These are phyloP conservation scores for Nineta flava DNA, from an alignment of 2,888 invertebrate species.

Conservation along the genomic window DNA sequence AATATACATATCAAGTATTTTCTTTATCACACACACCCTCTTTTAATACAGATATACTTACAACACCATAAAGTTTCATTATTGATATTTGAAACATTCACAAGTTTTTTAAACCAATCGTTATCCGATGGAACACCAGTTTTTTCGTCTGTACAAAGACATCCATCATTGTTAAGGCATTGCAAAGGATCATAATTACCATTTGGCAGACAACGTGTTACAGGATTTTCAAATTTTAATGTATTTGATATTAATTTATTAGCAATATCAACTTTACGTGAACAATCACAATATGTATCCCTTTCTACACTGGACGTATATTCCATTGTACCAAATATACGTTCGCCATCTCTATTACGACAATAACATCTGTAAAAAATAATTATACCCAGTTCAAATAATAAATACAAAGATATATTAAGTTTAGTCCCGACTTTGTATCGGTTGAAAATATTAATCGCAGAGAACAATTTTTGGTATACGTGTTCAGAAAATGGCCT, in stretches of 20 bases:
- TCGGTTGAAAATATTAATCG: no score
- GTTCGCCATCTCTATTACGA: constrained; percentile 38
- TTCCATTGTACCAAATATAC: constrained; percentile 49
- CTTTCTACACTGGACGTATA: constrained; percentile 13
- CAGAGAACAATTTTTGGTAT: no score
- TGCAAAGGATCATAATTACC: constrained; percentile 54
- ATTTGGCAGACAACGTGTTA: constrained; percentile 43
- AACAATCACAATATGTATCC: constrained; percentile 34
- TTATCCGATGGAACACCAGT: constrained; percentile 32
- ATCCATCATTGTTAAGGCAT: constrained; percentile 36
- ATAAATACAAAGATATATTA: no score
- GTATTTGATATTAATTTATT: constrained; percentile 22
- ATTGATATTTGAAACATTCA: constrained; percentile 21
- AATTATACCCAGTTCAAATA: background rate
- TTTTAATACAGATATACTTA: constrained; percentile 22
- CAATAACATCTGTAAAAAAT: constrained; percentile 41
- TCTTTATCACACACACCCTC: no score
- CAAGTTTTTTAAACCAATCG: constrained; percentile 12
- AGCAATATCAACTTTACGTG: constrained; percentile 35
- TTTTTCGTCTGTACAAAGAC: constrained; percentile 41
- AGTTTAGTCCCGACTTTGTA: no score
- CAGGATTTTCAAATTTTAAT: constrained; percentile 17
- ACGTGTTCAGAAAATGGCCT: no score
- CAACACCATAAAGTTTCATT: constrained; percentile 25
- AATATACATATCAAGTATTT: no score